phyloP scores from a whole-genome alignment of 2,113 vertebrate genomes.

The Chaetodon auriga region DNA sequence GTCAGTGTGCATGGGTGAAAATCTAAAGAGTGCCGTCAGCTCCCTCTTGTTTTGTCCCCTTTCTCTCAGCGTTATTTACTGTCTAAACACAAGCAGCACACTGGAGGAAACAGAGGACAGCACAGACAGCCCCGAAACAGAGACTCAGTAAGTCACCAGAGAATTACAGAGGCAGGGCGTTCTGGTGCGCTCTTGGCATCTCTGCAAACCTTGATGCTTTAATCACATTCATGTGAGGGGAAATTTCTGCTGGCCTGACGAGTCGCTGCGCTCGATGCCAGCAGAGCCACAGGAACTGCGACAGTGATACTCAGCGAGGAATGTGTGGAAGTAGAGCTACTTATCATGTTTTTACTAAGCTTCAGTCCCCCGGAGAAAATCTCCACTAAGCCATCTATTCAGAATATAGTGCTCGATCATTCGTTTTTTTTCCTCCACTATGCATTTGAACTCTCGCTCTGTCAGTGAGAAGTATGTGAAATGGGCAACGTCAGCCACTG shows the following conservation, averaged over 20 bases:
- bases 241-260: conserved; percentile 44
- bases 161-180: conserved; percentile 15
- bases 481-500: neutral
- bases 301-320: conserved; percentile 29
- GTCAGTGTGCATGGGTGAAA: conserved; percentile 1
- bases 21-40: conserved; percentile 9
- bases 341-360: conserved; percentile 27
- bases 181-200: conserved; percentile 30
- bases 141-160: neutral
- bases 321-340: conserved; percentile 35
- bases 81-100: neutral
- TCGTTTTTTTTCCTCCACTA: neutral
- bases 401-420: conserved; percentile 19
- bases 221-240: conserved; percentile 49
- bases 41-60: neutral
- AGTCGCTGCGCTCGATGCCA: conserved; percentile 15
- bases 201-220: conserved; percentile 38
- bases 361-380: conserved; percentile 1
- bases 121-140: neutral
- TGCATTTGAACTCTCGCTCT: neutral
- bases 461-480: neutral
- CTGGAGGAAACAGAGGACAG: neutral
- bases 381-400: conserved; percentile 27
- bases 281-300: conserved; percentile 35
- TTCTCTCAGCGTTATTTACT: conserved; percentile 10